Conservation (phyloP, 2,113 vertebrate species). For the Chrysemys picta region DNA sequence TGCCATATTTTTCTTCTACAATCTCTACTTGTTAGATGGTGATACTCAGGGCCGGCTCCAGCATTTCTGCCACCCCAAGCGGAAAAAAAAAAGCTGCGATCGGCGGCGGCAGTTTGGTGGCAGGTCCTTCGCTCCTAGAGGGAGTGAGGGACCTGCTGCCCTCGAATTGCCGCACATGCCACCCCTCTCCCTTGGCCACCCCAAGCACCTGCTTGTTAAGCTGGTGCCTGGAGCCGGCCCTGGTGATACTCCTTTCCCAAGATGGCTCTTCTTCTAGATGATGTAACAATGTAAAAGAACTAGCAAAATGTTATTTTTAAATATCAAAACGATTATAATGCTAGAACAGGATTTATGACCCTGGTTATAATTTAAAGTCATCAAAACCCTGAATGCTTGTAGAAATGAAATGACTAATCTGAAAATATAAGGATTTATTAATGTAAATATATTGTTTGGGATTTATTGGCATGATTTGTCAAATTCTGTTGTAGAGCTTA, state of each 20-base stretch:
- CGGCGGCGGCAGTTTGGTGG: too few relatives aligned
- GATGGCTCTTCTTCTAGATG: slow-evolving; percentile 8
- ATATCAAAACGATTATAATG: slow-evolving; percentile 26
- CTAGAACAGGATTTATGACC: not conserved
- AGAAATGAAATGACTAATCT: not conserved
- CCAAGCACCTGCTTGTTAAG: too few relatives aligned
- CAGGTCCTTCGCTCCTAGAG: too few relatives aligned
- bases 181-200: too few relatives aligned
- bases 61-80: too few relatives aligned
- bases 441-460: not conserved
- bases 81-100: too few relatives aligned
- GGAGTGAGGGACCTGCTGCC: too few relatives aligned
- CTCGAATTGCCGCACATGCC: too few relatives aligned
- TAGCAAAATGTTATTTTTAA: slow-evolving; percentile 3
- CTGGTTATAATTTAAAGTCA: not conserved
- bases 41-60: not conserved
- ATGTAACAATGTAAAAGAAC: not conserved
- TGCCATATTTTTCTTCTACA: slow-evolving; percentile 1
- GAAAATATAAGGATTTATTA: not conserved
- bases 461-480: not conserved
- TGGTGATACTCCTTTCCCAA: slow-evolving; percentile 36
- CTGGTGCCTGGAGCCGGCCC: too few relatives aligned
- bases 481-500: not conserved
- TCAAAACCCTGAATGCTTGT: not conserved
- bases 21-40: slow-evolving; percentile 9